Base-by-base conservation (phyloP, 2,888 invertebrate genomes). In the Drosophila melanosoma region DNA sequence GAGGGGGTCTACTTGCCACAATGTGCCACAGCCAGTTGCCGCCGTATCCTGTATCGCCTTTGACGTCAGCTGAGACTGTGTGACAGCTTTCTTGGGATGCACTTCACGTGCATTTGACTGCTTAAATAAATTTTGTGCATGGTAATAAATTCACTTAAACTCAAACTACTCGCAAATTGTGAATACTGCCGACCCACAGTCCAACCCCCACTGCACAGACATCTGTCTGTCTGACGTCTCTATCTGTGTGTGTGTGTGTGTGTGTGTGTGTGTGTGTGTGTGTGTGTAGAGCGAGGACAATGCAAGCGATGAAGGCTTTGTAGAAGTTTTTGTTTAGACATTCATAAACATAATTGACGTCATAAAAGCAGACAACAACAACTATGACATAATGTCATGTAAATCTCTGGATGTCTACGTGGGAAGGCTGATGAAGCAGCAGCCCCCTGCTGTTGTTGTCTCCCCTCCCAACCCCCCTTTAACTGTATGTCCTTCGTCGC, bases 71-170 rank as follows among this genome's bases (percentile, higher is more conserved):
- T 32, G 57, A 70, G 65, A 74, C 78, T 64, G 73, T 89, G 75
- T 87, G 90, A 87, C 90, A 87, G 89, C 77, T 90, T 85, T 81
- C 89, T 79, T 86, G 81, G 81, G 83, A 83, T 83, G 87, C 83
- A 86, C 89, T 87, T 87, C 87, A 87, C 90, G 87, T 87, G 90
- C 90, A 87, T 83, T 87, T 87, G 87, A 88, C 87, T 90, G 90
- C 83, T 86, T 83, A 87, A 88, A 86, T 87, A 87, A 86, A 90
- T 87, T 88, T 86, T 79, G 81, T 70, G 89, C 81, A 88, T 90
- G 90, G 90, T 87, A 87, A 87, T 87, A 90, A 87, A 87, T 87
- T 87, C 83, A 90, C 87, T 88, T 88, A 86, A 86, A 81, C 83
- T 86, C 87, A 88, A 88, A 83, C 90, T 77, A 77, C 78, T 53